phyloP scores from a whole-genome alignment of 2,113 vertebrate species.

The Noctilio leporinus region DNA sequence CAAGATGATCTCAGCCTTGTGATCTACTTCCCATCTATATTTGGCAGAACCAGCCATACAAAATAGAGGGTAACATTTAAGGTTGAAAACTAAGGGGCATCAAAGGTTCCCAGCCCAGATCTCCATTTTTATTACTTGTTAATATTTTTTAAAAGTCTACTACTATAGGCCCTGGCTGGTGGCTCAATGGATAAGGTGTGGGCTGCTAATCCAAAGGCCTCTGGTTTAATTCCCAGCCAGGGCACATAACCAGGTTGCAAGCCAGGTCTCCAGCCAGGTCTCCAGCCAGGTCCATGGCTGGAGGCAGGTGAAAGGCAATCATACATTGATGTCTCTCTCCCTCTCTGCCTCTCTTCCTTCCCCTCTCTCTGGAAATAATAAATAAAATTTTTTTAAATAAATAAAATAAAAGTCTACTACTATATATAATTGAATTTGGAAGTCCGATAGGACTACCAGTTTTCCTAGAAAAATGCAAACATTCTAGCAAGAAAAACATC shows the following conservation, averaged over 20 bases:
- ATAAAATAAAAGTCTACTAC: neutral
- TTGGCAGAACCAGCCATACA: neutral
- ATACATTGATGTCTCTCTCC: too few species aligned
- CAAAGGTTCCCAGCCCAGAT: neutral
- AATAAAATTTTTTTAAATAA: too few species aligned
- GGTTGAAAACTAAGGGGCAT: neutral
- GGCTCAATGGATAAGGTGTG: too few species aligned
- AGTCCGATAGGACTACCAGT: neutral
- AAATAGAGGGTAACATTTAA: neutral
- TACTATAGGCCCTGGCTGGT: too few species aligned
- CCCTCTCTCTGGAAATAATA: too few species aligned
- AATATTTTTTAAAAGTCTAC: neutral
- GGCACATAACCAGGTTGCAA: too few species aligned
- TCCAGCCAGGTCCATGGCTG: too few species aligned
- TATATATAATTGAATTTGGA: neutral
- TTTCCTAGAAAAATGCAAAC: slow-evolving; percentile 8
- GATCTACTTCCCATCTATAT: neutral
- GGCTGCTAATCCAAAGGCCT: too few species aligned
- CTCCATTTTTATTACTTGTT: neutral
- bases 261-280: too few species aligned
- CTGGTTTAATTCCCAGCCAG: too few species aligned
- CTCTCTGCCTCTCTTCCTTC: too few species aligned
- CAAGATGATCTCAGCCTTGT: neutral
- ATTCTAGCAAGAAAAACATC: neutral
- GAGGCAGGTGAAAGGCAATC: too few species aligned